Evolutionary conservation across 2,797 vertebrate genomes (phyloP).

Genomic region (Scleropages formosus): DNA sequence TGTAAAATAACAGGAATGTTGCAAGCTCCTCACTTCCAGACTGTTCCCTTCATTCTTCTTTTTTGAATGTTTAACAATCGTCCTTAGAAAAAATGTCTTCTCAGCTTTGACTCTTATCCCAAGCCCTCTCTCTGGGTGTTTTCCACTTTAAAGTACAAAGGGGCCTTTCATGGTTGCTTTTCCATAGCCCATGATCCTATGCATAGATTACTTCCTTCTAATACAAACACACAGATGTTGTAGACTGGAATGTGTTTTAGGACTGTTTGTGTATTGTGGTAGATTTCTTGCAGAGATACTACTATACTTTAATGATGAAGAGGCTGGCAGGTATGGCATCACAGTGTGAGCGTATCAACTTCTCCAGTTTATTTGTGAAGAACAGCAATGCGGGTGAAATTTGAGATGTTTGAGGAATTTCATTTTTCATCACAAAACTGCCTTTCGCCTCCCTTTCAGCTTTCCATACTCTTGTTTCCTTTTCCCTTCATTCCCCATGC

Average conservation of each 20-base stretch:
- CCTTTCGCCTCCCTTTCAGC: conserved; percentile 40
- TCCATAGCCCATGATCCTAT: no score
- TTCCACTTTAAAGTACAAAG: neutral
- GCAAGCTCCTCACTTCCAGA: conserved; percentile 60
- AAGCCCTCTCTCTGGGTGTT: neutral
- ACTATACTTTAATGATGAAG: no score
- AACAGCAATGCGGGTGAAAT: neutral
- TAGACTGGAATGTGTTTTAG: no score
- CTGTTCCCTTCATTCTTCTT: conserved; percentile 58
- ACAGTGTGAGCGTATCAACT: neutral
- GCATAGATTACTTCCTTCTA: no score
- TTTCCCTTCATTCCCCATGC: neutral
- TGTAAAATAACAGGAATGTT: conserved; percentile 63
- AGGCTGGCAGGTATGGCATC: no score
- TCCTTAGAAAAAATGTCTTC: conserved; percentile 49
- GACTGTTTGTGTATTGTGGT: no score
- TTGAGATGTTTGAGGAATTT: conserved; percentile 12
- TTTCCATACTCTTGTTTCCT: conserved; percentile 26
- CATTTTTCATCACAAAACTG: conserved; percentile 56
- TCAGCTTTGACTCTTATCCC: neutral
- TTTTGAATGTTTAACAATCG: conserved; percentile 67
- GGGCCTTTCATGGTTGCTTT: neutral
- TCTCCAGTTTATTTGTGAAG: neutral
- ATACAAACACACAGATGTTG: no score
- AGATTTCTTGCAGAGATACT: no score